These are phyloP conservation scores for Knipowitschia caucasica DNA, from an alignment of 2,797 vertebrate genomes.

Conservation along the genomic window DNA sequence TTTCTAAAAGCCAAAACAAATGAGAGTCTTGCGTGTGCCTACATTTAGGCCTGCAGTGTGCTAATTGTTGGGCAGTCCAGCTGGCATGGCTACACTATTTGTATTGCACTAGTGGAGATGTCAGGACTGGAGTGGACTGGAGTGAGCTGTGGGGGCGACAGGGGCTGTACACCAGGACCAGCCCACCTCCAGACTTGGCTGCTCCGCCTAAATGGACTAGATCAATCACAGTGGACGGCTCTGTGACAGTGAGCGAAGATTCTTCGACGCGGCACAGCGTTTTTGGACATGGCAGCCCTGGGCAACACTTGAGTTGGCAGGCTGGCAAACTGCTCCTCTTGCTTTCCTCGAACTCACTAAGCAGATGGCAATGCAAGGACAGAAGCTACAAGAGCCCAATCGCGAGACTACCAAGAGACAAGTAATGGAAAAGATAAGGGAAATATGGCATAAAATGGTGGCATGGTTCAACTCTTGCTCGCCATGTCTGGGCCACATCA, in stretches of 20 bases:
- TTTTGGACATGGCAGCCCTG: conserved; percentile 69
- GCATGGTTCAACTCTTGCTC: conserved; percentile 45
- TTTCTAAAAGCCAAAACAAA: conserved; percentile 27
- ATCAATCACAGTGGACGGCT: conserved; percentile 80
- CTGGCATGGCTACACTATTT: conserved; percentile 74
- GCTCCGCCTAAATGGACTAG: conserved; percentile 81
- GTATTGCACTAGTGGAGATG: conserved; percentile 70
- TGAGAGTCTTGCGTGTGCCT: conserved; percentile 37
- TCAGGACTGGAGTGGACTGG: conserved; percentile 46
- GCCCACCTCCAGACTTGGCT: conserved; percentile 75
- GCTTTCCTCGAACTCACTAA: conserved; percentile 69
- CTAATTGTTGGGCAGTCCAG: conserved; percentile 72
- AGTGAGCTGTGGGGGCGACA: conserved; percentile 57
- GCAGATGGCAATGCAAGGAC: conserved; percentile 79
- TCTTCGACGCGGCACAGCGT: conserved; percentile 67
- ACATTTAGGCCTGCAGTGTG: conserved; percentile 54
- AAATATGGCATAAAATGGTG: conserved; percentile 42
- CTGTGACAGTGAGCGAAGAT: conserved; percentile 81
- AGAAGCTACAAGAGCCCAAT: conserved; percentile 61
- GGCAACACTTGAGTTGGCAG: conserved; percentile 56
- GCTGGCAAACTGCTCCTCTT: conserved; percentile 54
- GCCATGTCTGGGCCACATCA: conserved; percentile 51
- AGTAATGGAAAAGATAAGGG: conserved; percentile 59
- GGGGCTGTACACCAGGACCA: conserved; percentile 66
- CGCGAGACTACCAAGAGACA: conserved; percentile 62